A percentile compares a stretch with the other conserved stretches of the same genome.
Evolutionary conservation across 2,797 vertebrate species (phyloP).

Genomic region (Petrocephalus schoutedeni): DNA sequence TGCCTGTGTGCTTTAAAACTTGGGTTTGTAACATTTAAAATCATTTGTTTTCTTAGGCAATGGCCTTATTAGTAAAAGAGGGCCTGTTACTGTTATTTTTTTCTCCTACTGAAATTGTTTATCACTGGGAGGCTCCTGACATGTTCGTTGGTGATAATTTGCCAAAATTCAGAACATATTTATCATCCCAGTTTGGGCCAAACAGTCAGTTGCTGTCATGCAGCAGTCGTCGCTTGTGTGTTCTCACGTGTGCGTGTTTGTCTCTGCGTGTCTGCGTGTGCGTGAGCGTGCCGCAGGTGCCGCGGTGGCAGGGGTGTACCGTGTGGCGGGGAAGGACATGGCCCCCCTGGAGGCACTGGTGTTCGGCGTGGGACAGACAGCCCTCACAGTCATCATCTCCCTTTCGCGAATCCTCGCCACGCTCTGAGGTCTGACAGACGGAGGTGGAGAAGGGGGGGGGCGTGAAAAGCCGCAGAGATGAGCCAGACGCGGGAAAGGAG

Average conservation of each 20-base stretch:
- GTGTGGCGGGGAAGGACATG: slow-evolving; percentile 96
- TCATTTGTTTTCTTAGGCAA: background rate
- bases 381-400: slow-evolving; percentile 82
- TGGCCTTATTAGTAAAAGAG: background rate
- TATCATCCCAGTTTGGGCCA: background rate
- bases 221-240: background rate
- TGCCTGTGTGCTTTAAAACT: background rate
- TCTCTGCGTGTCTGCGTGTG: slow-evolving; percentile 14
- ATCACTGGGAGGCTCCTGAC: background rate
- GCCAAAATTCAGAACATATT: background rate
- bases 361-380: slow-evolving; percentile 88
- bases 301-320: slow-evolving; percentile 89
- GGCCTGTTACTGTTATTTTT: background rate
- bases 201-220: background rate
- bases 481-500: background rate
- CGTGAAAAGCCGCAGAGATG: background rate
- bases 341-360: slow-evolving; percentile 88
- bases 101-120: background rate
- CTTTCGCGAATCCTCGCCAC: slow-evolving; percentile 92
- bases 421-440: slow-evolving; percentile 58
- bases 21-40: background rate
- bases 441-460: background rate
- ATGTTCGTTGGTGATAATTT: background rate
- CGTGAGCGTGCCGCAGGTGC: slow-evolving; percentile 64
- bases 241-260: background rate